These are phyloP conservation scores for Pteromalus puparum DNA, from an alignment of 1,140 invertebrate species.

Conservation along the genomic window DNA sequence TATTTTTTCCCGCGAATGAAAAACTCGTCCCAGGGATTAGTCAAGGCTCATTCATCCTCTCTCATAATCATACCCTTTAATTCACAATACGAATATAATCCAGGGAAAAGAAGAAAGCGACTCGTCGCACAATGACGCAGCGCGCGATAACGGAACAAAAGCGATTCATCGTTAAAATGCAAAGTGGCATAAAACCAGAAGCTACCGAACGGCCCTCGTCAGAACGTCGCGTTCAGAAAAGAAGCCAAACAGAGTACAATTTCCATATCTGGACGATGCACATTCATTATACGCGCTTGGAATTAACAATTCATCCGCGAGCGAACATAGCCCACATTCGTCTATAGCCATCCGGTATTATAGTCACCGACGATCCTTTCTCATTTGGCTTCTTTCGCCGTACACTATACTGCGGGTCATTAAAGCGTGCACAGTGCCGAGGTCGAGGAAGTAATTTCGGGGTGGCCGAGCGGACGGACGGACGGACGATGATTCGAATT, in stretches of 20 bases:
- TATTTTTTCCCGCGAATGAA: background rate
- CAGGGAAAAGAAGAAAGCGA: background rate
- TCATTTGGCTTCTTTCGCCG: conserved; percentile 49
- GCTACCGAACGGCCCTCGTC: background rate
- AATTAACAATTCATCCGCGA: conserved; percentile 65
- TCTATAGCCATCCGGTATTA: no score
- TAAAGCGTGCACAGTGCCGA: conserved; percentile 20
- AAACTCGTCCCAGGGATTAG: conserved; percentile 44
- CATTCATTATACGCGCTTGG: conserved; percentile 65
- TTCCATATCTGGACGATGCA: conserved; percentile 72
- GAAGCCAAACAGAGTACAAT: conserved; percentile 55
- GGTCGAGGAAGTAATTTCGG: conserved; percentile 41
- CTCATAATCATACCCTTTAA: conserved; percentile 28
- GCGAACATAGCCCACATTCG: background rate
- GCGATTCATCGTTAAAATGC: conserved; percentile 45
- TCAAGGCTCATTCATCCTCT: conserved; percentile 21
- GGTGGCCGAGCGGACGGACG: background rate
- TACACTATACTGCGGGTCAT: conserved; percentile 8
- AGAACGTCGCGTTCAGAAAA: background rate
- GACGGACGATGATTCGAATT: conserved; percentile 16
- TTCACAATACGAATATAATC: background rate
- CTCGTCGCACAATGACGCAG: background rate
- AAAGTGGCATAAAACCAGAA: conserved; percentile 42
- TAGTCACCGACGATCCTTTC: conserved; percentile 59
- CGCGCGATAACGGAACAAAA: conserved; percentile 41